Evolutionary conservation across 2,113 vertebrate species (phyloP).

Genomic region (Rafetus swinhoei): DNA sequence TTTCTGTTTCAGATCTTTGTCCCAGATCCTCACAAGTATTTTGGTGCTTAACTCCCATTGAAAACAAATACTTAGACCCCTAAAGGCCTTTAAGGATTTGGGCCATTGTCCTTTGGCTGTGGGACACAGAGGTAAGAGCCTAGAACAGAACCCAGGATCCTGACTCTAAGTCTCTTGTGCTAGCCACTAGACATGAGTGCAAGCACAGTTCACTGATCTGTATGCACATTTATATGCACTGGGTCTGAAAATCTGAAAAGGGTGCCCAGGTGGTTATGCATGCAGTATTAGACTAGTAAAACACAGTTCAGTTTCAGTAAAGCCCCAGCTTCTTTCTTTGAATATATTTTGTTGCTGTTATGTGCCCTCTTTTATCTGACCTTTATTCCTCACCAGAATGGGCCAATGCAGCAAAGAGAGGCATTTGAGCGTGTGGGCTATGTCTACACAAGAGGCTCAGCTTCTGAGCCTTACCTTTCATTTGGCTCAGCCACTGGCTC

Average conservation of each 20-base stretch:
- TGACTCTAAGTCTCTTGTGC: not conserved
- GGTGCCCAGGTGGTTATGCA: not conserved
- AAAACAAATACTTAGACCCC: not conserved
- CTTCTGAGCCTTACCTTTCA: constrained; percentile 21
- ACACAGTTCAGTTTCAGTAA: not conserved
- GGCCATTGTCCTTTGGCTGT: constrained; percentile 17
- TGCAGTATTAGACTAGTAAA: not conserved
- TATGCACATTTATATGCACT: not conserved
- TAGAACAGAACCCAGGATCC: constrained; percentile 46
- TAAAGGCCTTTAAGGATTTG: not conserved
- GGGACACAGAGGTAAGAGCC: constrained; percentile 9
- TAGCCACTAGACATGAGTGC: not conserved
- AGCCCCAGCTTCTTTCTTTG: not conserved
- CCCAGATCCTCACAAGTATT: not conserved
- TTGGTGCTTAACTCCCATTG: not conserved
- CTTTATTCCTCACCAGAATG: not conserved
- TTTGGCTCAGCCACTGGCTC: constrained; percentile 10
- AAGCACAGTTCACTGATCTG: not conserved
- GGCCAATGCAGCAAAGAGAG: not conserved
- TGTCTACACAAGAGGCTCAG: not conserved
- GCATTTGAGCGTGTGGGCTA: not conserved
- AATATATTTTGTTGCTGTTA: not conserved
- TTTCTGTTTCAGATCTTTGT: constrained; percentile 41
- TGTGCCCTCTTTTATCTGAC: not conserved
- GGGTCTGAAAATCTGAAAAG: not conserved